phyloP scores from a whole-genome alignment of 2,797 vertebrate genomes.

The Paguma larvata region DNA sequence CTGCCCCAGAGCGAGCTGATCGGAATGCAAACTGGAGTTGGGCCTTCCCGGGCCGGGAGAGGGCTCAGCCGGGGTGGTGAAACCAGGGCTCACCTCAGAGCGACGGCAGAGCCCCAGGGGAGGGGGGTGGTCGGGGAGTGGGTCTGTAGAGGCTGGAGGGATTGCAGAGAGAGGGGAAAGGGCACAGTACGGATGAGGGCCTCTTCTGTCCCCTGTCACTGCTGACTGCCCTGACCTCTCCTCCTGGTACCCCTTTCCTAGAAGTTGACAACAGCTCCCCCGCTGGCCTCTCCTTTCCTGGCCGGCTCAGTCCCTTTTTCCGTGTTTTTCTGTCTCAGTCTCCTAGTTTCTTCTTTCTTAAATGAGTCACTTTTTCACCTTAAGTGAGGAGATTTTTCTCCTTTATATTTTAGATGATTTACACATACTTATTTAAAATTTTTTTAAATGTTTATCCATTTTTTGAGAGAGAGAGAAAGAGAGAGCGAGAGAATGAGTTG shows the following conservation, averaged over 20 bases:
- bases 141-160: not conserved
- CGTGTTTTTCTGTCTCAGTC: not conserved
- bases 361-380: not conserved
- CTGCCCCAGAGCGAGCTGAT: not conserved
- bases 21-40: not conserved
- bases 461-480: too few species aligned
- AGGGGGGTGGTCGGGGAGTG: fast-evolving
- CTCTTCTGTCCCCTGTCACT: too few species aligned
- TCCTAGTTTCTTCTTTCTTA: not conserved
- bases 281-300: not conserved
- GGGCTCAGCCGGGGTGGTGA: not conserved
- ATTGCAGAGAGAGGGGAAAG: not conserved
- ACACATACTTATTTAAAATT: not conserved
- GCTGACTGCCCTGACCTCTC: fast-evolving
- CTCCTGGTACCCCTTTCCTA: fast-evolving
- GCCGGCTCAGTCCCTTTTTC: not conserved
- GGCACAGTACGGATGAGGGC: not conserved
- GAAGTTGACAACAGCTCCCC: fast-evolving
- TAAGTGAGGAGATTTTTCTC: not conserved
- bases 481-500: too few species aligned
- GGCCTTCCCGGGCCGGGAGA: not conserved
- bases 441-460: too few species aligned
- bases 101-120: not conserved
- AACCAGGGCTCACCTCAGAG: fast-evolving
- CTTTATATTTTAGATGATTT: not conserved